A percentile compares a stretch with the other conserved stretches of the same genome.
phyloP scores from a whole-genome alignment of 2,797 vertebrate species.

The Danio tinwini region DNA sequence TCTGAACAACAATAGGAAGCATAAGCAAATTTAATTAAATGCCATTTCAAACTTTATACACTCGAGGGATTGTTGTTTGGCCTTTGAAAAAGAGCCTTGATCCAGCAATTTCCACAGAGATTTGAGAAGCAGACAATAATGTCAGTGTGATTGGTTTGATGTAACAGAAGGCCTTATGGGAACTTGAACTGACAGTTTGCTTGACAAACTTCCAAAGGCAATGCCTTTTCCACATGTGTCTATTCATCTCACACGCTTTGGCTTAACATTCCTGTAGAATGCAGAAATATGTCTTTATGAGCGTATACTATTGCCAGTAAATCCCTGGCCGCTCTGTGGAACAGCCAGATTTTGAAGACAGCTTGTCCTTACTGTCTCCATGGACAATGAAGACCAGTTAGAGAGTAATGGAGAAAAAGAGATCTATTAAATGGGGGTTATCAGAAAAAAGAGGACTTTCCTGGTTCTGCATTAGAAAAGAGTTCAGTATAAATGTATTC shows the following conservation, averaged over 20 bases:
- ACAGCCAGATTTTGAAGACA: constrained; percentile 13
- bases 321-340: constrained; percentile 13
- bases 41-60: constrained; percentile 15
- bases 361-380: not conserved
- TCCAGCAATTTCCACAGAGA: constrained; percentile 29
- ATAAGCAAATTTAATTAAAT: constrained; percentile 32
- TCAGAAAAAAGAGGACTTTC: constrained; percentile 1
- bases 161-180: constrained; percentile 46
- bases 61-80: constrained; percentile 24
- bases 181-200: constrained; percentile 39
- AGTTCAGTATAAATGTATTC: not conserved
- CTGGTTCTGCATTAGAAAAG: not conserved
- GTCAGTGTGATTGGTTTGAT: constrained; percentile 47
- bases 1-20: constrained; percentile 24
- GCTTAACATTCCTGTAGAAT: constrained; percentile 37
- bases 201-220: constrained; percentile 39
- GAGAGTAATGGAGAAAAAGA: constrained; percentile 12
- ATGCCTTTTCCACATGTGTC: constrained; percentile 53
- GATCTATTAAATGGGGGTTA: not conserved
- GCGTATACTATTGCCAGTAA: constrained; percentile 34
- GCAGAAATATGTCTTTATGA: constrained; percentile 47
- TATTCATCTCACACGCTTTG: constrained; percentile 22
- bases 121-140: constrained; percentile 36
- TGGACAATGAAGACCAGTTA: constrained; percentile 42
- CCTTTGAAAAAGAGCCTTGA: constrained; percentile 14